Conservation (phyloP, 2,797 vertebrate species). For the Phataginus tricuspis region DNA sequence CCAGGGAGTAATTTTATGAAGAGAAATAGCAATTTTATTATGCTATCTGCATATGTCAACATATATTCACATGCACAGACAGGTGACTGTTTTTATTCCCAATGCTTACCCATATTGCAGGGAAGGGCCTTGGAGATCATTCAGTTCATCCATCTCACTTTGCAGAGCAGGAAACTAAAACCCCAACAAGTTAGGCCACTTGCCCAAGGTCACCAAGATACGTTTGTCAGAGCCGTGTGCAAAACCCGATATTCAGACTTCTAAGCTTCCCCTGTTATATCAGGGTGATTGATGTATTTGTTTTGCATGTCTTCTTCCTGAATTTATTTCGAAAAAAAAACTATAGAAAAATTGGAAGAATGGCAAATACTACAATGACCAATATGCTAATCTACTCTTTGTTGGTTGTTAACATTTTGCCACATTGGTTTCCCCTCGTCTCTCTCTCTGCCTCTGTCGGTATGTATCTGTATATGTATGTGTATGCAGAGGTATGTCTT, state of each 20-base stretch:
- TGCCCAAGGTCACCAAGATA: not conserved
- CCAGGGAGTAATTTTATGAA: slow-evolving; percentile 45
- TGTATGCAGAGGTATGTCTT: not conserved
- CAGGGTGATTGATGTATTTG: not conserved
- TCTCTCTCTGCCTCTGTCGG: not conserved
- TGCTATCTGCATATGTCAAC: not conserved
- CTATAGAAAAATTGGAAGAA: not conserved
- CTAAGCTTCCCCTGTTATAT: not conserved
- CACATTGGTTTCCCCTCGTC: not conserved
- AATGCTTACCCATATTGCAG: not conserved
- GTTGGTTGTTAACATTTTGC: not conserved
- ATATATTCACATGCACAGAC: not conserved
- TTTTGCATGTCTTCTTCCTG: not conserved
- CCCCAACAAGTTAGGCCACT: not conserved
- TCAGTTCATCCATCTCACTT: not conserved
- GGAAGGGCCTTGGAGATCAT: not conserved
- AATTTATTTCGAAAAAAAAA: not conserved
- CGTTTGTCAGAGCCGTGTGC: not conserved
- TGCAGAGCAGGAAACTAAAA: not conserved
- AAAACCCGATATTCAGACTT: not conserved
- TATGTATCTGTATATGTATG: not conserved
- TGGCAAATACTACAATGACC: not conserved
- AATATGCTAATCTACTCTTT: not conserved
- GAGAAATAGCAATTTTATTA: slow-evolving; percentile 45
- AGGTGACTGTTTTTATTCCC: not conserved